Percentiles rank a stretch among this genome's conserved stretches.
phyloP scores from a whole-genome alignment of 2,797 vertebrate species.

The Pseudomugil tenellus region DNA sequence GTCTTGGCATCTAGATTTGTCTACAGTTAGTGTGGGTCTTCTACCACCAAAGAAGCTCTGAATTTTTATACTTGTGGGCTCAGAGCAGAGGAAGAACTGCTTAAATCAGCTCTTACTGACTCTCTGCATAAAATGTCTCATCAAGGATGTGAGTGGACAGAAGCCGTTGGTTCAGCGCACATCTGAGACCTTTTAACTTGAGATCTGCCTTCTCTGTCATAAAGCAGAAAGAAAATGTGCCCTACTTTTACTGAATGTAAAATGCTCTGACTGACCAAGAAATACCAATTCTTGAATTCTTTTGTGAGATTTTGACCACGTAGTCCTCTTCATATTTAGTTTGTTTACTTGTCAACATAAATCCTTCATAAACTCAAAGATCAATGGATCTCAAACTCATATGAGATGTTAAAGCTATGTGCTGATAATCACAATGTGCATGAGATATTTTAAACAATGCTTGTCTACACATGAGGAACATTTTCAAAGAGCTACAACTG shows the following conservation, averaged over 20 bases:
- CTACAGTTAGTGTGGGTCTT: not conserved
- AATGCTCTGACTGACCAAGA: constrained; percentile 12
- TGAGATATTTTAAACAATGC: too few relatives aligned
- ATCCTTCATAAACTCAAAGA: not conserved
- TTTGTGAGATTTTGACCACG: too few relatives aligned
- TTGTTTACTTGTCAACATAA: not conserved
- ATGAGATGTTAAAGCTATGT: too few relatives aligned
- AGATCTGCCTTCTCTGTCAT: not conserved
- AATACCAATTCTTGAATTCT: not conserved
- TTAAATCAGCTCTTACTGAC: constrained; percentile 11
- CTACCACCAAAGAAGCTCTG: not conserved
- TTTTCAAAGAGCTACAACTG: too few relatives aligned
- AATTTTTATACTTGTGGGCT: constrained; percentile 7
- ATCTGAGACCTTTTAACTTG: not conserved
- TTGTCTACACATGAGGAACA: too few relatives aligned
- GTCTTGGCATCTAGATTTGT: constrained; percentile 4
- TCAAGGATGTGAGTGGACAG: constrained; percentile 3
- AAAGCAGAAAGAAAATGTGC: not conserved
- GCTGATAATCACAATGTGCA: too few relatives aligned
- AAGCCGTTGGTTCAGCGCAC: not conserved
- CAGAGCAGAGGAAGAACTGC: not conserved
- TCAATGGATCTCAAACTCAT: too few relatives aligned
- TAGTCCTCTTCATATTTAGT: not conserved
- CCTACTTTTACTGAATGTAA: not conserved
- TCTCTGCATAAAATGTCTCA: constrained; percentile 12